Evolutionary conservation across 2,113 vertebrate species (phyloP), one percentile per base, ranked within the genome.

Genomic region (Tachysurus vachellii): DNA sequence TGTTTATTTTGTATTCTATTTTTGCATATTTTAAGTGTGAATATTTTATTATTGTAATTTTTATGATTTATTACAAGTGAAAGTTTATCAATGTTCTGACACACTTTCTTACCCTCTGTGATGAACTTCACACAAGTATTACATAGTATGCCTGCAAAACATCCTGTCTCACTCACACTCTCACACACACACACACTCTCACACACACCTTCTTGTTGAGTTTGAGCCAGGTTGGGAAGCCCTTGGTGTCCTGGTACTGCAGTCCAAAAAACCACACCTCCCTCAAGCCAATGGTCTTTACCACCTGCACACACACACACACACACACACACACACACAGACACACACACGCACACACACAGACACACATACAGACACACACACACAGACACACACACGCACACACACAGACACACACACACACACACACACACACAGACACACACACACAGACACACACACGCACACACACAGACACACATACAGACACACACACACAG

Each of bases 181-280:
- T 12, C 83, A 44, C 66, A 59, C 68, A 57, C n/a, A 42, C 53
- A 57, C 62, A 83, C 62, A 42, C 9, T 79, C 42, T 64, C 28
- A 66, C 57, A 68, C 89, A 93, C 71, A 98, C 98, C 97, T 99
- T 99, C 93, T 99, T 99, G 93, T 99, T 99, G 90, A 99, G 93
- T 92, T 99, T 99, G 88, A 99, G 95, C 98, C 98, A 99, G 1
- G 98, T 99, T 8, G 97, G 97, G 92, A 99, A 99, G 86, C 97
- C 97, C 91, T 99, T 99, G 83, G 98, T 99, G 85, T 99, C 98
- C 91, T 99, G 98, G 92, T 99, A 99, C 86, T 99, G 98, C 85
- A 99, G 96, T 76, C 98, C 98, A 89, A 99, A 99, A 92, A 99
- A 99, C 98, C 98, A 99, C 84, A 99, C 96, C 92, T 99, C 98